Evolutionary conservation across 2,888 invertebrate species (phyloP).

Genomic region (Neria commutata): DNA sequence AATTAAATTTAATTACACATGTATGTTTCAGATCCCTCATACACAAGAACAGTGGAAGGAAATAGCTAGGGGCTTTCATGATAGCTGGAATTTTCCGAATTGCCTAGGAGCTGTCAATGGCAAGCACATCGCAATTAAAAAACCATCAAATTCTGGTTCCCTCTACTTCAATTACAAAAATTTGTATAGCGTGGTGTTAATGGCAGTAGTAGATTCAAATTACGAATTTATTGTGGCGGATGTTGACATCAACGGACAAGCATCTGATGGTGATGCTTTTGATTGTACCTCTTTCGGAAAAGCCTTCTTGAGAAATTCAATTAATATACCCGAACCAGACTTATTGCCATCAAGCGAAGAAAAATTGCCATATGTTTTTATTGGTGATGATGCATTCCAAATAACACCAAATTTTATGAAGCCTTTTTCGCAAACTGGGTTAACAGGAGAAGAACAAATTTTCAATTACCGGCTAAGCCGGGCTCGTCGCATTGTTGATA

Average conservation of each 20-base stretch:
- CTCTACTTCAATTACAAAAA: conserved; percentile 25
- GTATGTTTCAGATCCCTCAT: conserved; percentile 9
- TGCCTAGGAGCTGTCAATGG: conserved; percentile 21
- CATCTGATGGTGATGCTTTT: background rate
- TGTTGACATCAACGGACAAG: background rate
- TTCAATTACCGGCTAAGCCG: no score
- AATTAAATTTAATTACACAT: no score
- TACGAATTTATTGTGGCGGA: no score
- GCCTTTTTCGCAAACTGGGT: no score
- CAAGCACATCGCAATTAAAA: conserved; percentile 22
- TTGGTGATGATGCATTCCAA: no score
- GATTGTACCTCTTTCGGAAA: background rate
- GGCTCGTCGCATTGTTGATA: no score
- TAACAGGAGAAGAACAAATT: no score
- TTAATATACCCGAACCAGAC: no score
- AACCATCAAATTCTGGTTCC: conserved; percentile 20
- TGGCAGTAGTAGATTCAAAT: background rate
- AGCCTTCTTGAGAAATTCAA: conserved; percentile 1
- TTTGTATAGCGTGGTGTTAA: background rate
- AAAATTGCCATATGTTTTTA: background rate
- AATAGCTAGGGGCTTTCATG: conserved; percentile 10
- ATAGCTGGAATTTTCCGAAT: no score
- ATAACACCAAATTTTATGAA: no score
- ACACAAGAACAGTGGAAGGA: conserved; percentile 12
- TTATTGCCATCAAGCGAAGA: background rate